A percentile compares a stretch with the other conserved stretches of the same genome.
These are phyloP conservation scores for Rhinolophus sinicus DNA, from an alignment of 2,113 vertebrate genomes.

Conservation along the genomic window DNA sequence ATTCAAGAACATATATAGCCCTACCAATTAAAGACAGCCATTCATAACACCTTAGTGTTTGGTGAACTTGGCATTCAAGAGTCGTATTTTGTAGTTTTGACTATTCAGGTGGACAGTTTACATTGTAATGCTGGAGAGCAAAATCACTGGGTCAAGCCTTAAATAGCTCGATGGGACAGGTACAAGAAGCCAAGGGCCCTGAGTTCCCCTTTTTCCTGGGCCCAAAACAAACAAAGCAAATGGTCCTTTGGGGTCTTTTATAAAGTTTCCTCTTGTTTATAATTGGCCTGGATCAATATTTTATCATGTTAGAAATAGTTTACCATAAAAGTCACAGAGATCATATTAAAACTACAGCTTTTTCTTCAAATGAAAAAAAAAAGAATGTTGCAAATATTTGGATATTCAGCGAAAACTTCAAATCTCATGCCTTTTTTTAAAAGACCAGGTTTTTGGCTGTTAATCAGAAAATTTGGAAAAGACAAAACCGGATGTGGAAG, in stretches of 20 bases:
- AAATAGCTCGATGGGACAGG: neutral
- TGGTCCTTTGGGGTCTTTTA: neutral
- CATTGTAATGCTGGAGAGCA: neutral
- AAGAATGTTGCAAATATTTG: neutral
- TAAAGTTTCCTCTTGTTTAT: neutral
- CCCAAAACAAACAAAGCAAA: neutral
- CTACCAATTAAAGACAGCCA: neutral
- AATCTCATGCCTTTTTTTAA: neutral
- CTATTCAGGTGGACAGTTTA: fast-evolving
- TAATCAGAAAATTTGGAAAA: neutral
- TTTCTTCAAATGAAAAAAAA: neutral
- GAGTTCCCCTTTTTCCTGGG: neutral
- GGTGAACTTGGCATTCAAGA: neutral
- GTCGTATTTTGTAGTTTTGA: neutral
- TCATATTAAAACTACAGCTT: too few species aligned
- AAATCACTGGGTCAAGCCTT: neutral
- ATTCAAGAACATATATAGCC: neutral
- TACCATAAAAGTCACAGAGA: too few species aligned
- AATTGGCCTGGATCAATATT: neutral
- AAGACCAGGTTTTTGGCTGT: neutral
- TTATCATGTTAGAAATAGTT: too few species aligned
- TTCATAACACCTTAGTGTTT: neutral
- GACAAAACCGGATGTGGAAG: neutral
- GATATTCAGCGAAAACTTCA: neutral
- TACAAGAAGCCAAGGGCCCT: too few species aligned